Evolutionary conservation across 2,797 vertebrate species (phyloP).

Genomic region (Squalus acanthias): DNA sequence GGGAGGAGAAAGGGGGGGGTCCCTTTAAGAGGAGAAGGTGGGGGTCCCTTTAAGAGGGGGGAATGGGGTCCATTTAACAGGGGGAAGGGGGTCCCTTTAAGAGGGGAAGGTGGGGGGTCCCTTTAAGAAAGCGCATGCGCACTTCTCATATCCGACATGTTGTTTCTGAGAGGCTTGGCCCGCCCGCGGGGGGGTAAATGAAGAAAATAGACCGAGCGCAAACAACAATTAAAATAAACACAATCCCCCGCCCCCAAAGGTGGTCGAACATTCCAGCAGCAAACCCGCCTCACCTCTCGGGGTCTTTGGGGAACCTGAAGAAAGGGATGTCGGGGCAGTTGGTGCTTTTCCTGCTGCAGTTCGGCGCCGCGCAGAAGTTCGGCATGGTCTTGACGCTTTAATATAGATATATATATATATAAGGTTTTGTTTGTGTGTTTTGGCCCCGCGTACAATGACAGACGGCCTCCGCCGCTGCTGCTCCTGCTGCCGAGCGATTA

Average conservation of each 20-base stretch:
- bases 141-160: background rate
- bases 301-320: conserved; percentile 69
- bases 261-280: background rate
- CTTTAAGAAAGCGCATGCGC: background rate
- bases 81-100: background rate
- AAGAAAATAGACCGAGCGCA: background rate
- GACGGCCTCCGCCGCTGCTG: background rate
- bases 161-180: background rate
- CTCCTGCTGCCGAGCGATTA: background rate
- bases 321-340: conserved; percentile 48
- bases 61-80: too few species aligned
- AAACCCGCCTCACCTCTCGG: conserved; percentile 58
- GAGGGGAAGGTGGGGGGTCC: background rate
- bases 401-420: too few species aligned
- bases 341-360: conserved; percentile 64
- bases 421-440: too few species aligned
- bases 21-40: too few species aligned
- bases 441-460: too few species aligned
- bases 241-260: too few species aligned
- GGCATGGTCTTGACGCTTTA: conserved; percentile 51
- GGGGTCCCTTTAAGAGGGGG: too few species aligned
- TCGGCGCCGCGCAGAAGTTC: conserved; percentile 61
- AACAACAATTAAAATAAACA: too few species aligned
- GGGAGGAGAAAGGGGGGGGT: too few species aligned
- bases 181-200: background rate